Base-by-base conservation (phyloP, 2,113 vertebrate genomes). In the Procavia capensis region DNA sequence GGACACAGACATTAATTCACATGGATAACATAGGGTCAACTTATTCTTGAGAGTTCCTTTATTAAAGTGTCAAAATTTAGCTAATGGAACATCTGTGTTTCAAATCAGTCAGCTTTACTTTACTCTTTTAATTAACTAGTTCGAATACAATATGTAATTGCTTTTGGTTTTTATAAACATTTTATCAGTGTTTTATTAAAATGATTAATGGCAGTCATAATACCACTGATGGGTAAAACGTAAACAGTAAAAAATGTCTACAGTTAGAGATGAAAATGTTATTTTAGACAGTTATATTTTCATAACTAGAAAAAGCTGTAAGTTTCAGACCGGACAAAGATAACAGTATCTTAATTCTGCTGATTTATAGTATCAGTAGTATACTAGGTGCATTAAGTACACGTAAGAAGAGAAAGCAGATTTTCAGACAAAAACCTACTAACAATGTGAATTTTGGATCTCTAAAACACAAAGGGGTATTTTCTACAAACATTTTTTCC, bases 101-200 rank as follows among this genome's bases (percentile, higher is more conserved):
- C 63, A 93, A 91, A 80, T 79, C 29, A 45, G 34, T 25, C 61
- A 88, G 43, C 16, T 74, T 94, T 43, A 59, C 83, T 79, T 93
- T 70, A 93, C 43, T 34, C 80, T 64, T 95, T 74, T n/a, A n/a
- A 94, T 47, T 66, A 72, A 76, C 64, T 63, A 93, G 43, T 50
- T 79, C 20, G 84, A 93, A 94, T 88, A 91, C 6, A 91, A 27
- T 80, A 85, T 82, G 29, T 39, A 66, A 80, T 66, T 66, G 34
- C 76, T 96, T 94, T 85, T 66, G 57, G 59, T 91, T 93, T 94
- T 75, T 94, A 72, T 74, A 94, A 93, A 82, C 16, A 88, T 59
- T 43, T 83, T 88, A 0, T n/a, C 74, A 41, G 47, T 72, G 43
- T 81, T 96, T 59, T 92, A 45, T 93, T 93, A 68, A 88, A 88